Percentiles rank a stretch among this genome's conserved stretches.
These are phyloP conservation scores for Callipepla squamata DNA, from an alignment of 2,113 vertebrate genomes.

Conservation along the genomic window DNA sequence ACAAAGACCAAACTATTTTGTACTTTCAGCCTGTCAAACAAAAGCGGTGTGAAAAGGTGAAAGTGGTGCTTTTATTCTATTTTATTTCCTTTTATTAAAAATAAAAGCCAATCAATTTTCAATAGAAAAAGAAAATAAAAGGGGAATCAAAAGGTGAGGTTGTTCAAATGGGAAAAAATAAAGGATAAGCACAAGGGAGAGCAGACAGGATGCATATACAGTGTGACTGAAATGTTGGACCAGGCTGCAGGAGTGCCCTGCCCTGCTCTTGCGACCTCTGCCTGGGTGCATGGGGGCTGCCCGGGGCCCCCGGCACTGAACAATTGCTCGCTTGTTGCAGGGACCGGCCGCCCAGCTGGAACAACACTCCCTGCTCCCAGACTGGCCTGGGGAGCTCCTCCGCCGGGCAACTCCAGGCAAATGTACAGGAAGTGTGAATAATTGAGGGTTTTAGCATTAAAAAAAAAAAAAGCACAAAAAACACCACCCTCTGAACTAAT, in stretches of 20 bases:
- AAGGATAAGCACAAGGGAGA: background rate
- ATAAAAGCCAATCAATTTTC: background rate
- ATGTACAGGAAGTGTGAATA: background rate
- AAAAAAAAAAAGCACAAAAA: too few species aligned
- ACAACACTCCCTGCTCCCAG: slow-evolving; percentile 21
- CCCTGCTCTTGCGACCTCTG: background rate
- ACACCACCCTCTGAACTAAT: background rate
- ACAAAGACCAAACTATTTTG: background rate
- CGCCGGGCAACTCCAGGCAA: background rate
- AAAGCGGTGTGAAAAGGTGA: background rate
- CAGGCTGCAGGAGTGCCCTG: background rate
- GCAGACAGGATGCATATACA: fast-evolving
- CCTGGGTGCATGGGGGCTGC: background rate
- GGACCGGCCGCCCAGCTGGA: slow-evolving; percentile 34
- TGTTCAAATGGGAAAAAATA: background rate
- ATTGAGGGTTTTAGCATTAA: background rate
- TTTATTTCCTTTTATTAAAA: background rate
- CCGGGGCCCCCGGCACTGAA: background rate
- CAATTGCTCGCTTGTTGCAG: slow-evolving; percentile 40
- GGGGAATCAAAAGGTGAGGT: background rate
- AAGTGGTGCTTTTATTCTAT: background rate
- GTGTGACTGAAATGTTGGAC: background rate
- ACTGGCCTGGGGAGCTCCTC: slow-evolving; percentile 16
- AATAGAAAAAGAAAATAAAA: background rate
- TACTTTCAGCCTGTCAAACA: background rate